A percentile compares a stretch with the other conserved stretches of the same genome.
Conservation (phyloP, 2,888 invertebrate species). For the Argynnis bischoffii region DNA sequence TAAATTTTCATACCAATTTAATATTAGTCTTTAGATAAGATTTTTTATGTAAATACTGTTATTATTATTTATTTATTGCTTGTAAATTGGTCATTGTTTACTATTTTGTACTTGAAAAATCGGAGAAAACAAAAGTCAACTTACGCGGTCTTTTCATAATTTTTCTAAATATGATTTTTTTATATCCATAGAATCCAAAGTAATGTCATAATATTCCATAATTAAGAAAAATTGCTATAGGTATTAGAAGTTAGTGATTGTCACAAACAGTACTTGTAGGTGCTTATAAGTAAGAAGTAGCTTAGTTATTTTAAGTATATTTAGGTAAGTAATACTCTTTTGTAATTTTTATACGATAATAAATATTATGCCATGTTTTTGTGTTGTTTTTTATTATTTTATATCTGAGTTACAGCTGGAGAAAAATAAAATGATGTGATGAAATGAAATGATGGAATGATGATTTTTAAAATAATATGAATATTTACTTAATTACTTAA, state of each 20-base stretch:
- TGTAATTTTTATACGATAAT: constrained; percentile 56
- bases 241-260: too few relatives aligned
- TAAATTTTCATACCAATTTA: too few relatives aligned
- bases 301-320: constrained; percentile 1
- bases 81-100: constrained; percentile 19
- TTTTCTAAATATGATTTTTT: background rate
- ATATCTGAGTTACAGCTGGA: background rate
- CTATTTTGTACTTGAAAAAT: background rate
- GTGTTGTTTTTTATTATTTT: constrained; percentile 33
- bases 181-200: constrained; percentile 57
- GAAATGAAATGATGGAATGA: background rate
- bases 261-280: constrained; percentile 29
- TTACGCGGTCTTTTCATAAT: background rate
- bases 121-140: background rate
- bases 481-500: too few relatives aligned
- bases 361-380: constrained; percentile 70
- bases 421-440: background rate
- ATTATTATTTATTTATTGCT: constrained; percentile 35
- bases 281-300: background rate
- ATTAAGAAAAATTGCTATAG: constrained; percentile 35
- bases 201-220: constrained; percentile 65
- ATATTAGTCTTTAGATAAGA: constrained; percentile 12
- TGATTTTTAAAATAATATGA: too few relatives aligned
- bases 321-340: constrained; percentile 36
- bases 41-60: constrained; percentile 37